These are phyloP conservation scores for Brenthis hecate DNA, from an alignment of 2,888 invertebrate genomes.

Conservation along the genomic window DNA sequence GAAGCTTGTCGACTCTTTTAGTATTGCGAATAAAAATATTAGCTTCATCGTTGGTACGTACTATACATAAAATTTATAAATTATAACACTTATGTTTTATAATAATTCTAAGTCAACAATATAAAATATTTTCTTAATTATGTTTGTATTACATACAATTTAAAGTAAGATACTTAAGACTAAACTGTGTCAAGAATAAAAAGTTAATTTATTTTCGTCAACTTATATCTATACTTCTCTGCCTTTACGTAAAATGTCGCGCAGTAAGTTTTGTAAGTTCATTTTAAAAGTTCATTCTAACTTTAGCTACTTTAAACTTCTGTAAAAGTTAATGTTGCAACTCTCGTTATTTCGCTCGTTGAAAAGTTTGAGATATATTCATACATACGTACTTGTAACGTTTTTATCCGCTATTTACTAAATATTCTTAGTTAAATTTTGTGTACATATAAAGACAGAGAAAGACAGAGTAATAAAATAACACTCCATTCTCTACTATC, in stretches of 20 bases:
- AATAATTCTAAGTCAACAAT: neutral
- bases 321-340: constrained; percentile 1
- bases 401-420: no score
- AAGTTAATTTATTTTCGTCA: neutral
- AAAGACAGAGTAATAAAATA: no score
- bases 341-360: neutral
- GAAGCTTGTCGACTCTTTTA: no score
- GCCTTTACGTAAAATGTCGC: constrained; percentile 5
- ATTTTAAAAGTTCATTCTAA: constrained; percentile 9
- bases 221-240: neutral
- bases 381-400: neutral
- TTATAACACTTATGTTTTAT: no score
- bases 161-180: no score
- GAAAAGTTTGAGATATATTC: neutral
- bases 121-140: neutral
- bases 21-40: no score
- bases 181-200: neutral
- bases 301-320: constrained; percentile 7
- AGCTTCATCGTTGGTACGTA: no score
- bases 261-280: constrained; percentile 1
- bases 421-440: no score
- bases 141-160: no score
- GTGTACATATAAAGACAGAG: no score
- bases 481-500: no score
- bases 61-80: no score